Conservation (phyloP, 2,888 invertebrate genomes). For the Drosophila prolongata region DNA sequence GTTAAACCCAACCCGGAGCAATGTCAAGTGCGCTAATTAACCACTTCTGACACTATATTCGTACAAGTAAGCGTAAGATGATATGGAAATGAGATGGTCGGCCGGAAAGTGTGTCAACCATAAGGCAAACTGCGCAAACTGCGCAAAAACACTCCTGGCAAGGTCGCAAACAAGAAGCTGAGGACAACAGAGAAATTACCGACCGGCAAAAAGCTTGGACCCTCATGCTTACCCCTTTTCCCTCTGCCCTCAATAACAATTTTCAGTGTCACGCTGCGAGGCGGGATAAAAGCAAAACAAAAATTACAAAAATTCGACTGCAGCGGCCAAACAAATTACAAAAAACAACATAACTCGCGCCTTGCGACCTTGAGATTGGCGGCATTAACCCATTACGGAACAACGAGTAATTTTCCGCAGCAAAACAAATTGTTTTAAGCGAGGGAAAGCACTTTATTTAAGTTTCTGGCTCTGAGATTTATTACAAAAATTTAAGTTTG, state of each 20-base stretch:
- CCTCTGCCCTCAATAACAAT: conserved; percentile 18
- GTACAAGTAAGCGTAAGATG: conserved; percentile 17
- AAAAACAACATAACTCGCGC: conserved; percentile 43
- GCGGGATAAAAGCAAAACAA: conserved; percentile 32
- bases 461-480: not conserved
- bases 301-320: conserved; percentile 30
- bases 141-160: conserved; percentile 46
- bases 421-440: not conserved
- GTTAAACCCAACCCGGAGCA: conserved; percentile 7
- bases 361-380: conserved; percentile 67
- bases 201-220: conserved; percentile 7
- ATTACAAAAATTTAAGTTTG: not conserved
- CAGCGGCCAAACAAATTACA: conserved; percentile 27
- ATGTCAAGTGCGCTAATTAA: conserved; percentile 11
- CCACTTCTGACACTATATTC: not conserved
- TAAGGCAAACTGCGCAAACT: conserved; percentile 27
- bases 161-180: conserved; percentile 49
- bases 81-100: conserved; percentile 50
- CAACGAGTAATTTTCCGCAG: conserved; percentile 7
- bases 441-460: not conserved
- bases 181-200: conserved; percentile 7
- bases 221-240: conserved; percentile 15
- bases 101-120: conserved; percentile 62
- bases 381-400: conserved; percentile 57
- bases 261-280: conserved; percentile 70